Base-by-base conservation (phyloP, 1,140 invertebrate species). In the Cheumatopsyche charites region DNA sequence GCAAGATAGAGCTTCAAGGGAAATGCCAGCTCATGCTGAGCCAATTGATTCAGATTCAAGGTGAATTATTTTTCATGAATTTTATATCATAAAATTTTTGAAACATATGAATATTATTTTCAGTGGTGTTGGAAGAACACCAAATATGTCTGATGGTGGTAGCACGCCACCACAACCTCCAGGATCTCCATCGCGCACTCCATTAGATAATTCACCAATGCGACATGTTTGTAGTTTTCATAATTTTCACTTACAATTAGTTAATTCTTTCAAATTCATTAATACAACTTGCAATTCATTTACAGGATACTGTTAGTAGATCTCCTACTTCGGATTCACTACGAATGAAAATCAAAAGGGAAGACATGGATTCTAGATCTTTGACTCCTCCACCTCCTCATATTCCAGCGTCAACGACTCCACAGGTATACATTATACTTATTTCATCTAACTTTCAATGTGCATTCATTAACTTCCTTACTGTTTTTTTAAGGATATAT, bases 21-120 rank as follows among this genome's bases (percentile, higher is more conserved):
- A 87, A 78, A 77, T 90, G 80, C 88, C 88, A 17, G 85, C 85
- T 5, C 88, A 89, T 81, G 88, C 88, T 4, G 88, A 90, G 79
- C 88, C 88, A 25, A 90, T 90, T 36, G 88, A 90, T 55, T 89
- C 87, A 69, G 88, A 89, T 75, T 84, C 83, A 76, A 80, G 85
- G 82, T 80, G n/a, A 77, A 36, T 36, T 36, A 36, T 36, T 36
- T n/a, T n/a, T n/a, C n/a, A n/a, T 9, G 29, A 36, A 36, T 36
- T 3, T 9, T 36, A 36, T 36, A 36, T 58, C n/a, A 6, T 25
- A 13, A 9, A 12, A 23, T 55, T 47, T 3, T 47, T 47, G 4
- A n/a, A 47, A 7, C 13, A 13, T 19, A 58, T 4, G 29, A 4
- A 36, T 4, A 36, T 36, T 36, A 58, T 25, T 58, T 73, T 17